Conservation (phyloP, 2,888 invertebrate genomes). For the Drosophila tripunctata region DNA sequence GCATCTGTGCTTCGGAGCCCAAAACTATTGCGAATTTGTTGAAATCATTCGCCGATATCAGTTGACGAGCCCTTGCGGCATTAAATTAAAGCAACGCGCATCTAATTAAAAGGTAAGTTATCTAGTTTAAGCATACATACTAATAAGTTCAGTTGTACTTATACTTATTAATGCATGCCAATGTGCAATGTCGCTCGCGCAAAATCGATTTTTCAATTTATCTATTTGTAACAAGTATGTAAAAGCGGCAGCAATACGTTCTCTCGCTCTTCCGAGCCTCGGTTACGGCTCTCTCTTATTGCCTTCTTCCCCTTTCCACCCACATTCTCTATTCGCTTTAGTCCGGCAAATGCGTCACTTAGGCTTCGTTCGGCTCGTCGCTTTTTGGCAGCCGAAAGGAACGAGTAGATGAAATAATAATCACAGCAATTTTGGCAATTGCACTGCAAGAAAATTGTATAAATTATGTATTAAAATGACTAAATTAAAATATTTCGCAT, state of each 20-base stretch:
- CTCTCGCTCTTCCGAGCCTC: conserved; percentile 12
- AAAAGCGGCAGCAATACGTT: background rate
- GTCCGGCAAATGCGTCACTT: conserved; percentile 34
- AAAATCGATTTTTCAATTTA: conserved; percentile 70
- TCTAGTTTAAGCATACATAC: no score
- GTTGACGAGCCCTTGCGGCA: conserved; percentile 25
- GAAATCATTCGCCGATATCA: conserved; percentile 33
- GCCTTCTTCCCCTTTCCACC: background rate
- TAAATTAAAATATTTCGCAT: background rate
- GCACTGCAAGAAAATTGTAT: background rate
- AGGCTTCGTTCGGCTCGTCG: conserved; percentile 6
- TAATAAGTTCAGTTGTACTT: no score
- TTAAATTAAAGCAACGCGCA: conserved; percentile 5
- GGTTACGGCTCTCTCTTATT: conserved; percentile 22
- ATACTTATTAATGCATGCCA: conserved; percentile 1
- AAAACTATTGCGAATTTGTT: conserved; percentile 44
- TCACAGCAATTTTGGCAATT: background rate
- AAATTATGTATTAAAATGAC: background rate
- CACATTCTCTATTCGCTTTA: background rate
- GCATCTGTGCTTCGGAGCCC: conserved; percentile 39
- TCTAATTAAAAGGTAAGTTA: conserved; percentile 49
- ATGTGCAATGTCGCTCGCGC: conserved; percentile 26
- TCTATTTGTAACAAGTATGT: conserved; percentile 10
- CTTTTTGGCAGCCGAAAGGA: background rate
- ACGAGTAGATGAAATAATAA: background rate